Base-by-base conservation (phyloP, 2,113 vertebrate species). In the Colossoma macropomum region DNA sequence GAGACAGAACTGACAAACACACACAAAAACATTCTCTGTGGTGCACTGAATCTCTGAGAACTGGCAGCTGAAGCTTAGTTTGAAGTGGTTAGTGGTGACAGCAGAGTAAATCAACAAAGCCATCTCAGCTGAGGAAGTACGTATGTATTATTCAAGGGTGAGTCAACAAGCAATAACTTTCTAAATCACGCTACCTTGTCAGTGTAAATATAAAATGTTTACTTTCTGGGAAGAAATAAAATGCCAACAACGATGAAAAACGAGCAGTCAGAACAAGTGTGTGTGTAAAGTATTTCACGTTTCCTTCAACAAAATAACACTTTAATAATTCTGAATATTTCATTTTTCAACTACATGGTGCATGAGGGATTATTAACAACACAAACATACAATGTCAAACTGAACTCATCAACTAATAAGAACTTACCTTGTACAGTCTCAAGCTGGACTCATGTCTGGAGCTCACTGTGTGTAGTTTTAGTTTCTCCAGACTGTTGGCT, bases 401-500 rank as follows among this genome's bases (percentile, higher is more conserved):
- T 17, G 38, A 69, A 10, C 17, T 69, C 19, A 11, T 21, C 16
- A 21, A 68, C 16, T 34, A 19, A n/a, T 4, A 79, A 69, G 19
- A 56, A 54, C 72, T 95, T 91, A 99, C 98, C 96, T 96, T 96
- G 88, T 99, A 99, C 82, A 99, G 90, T 90, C 97, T 97, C 85
- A 98, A 91, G 92, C 97, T 98, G 92, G 96, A 96, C 92, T 98
- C 96, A 0, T 99, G 98, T 91, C 97, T 94, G 0, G 96, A 95
- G 91, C 95, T 96, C 86, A 96, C 95, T 0, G 97, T 97, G 93
- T 99, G 98, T 63, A 97, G 94, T 69, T 96, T 95, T 28, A 99
- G 95, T 90, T 99, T 99, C 93, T 99, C 98, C 89, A 98, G 84
- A 87, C 97, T 99, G 91, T 96, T 97, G 85, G 97, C 98, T 89